phyloP scores from a whole-genome alignment of 2,888 invertebrate species.

The Cacoxenus indagator region DNA sequence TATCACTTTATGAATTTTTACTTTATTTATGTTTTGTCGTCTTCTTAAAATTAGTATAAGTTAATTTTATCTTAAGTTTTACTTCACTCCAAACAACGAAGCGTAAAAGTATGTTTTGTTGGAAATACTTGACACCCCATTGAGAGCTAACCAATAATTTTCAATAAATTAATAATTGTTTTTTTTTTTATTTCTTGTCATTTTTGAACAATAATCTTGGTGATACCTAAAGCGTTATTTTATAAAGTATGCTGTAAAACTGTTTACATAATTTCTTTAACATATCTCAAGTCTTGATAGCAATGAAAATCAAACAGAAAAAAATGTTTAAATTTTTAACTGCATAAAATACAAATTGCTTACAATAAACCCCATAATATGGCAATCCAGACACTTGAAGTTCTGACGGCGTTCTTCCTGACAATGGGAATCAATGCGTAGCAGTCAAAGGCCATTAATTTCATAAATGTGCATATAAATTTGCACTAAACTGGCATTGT shows the following conservation, averaged over 20 bases:
- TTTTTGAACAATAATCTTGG: background rate
- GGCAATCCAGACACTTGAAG: constrained; percentile 12
- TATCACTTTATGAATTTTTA: too few species aligned
- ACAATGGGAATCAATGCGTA: constrained; percentile 32
- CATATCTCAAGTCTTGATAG: constrained; percentile 1
- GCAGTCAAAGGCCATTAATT: constrained; percentile 65
- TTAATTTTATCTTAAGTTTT: too few species aligned
- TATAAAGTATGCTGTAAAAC: constrained; percentile 22
- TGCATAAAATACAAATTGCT: constrained; percentile 48
- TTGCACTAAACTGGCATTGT: constrained; percentile 12
- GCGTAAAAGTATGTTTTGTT: too few species aligned
- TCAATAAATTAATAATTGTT: background rate
- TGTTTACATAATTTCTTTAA: constrained; percentile 2
- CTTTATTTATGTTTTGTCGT: too few species aligned
- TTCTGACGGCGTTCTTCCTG: constrained; percentile 1
- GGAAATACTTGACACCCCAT: too few species aligned
- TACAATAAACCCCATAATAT: constrained; percentile 42
- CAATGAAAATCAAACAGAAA: constrained; percentile 36
- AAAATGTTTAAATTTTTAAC: constrained; percentile 40
- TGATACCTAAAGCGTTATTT: background rate
- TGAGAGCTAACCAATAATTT: too few species aligned
- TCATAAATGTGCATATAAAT: constrained; percentile 51
- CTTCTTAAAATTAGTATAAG: too few species aligned
- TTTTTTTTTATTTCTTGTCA: constrained; percentile 9
- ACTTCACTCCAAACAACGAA: too few species aligned